Evolutionary conservation across 2,113 vertebrate genomes (phyloP).

Genomic region (Anguilla japonica): DNA sequence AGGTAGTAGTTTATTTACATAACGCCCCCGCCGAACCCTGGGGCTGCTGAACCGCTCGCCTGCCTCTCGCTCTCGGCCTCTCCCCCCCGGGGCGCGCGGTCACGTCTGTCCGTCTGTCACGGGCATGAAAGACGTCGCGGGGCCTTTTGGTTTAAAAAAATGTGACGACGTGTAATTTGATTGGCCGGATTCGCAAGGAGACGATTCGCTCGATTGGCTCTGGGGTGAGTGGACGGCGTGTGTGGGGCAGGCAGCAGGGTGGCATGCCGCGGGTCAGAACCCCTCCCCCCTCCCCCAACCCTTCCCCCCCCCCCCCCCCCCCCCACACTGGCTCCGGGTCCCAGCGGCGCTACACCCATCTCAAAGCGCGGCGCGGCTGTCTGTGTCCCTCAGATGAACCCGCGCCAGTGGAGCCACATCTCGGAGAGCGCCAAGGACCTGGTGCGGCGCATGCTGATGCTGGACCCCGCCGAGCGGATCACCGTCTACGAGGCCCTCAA

Average conservation of each 20-base stretch:
- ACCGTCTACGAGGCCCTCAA: slow-evolving; percentile 98
- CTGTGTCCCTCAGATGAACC: slow-evolving; percentile 85
- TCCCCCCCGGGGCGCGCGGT: background rate
- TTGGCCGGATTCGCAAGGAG: no score
- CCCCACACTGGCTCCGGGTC: no score
- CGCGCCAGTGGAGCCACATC: slow-evolving; percentile 96
- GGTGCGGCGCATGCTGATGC: slow-evolving; percentile 97
- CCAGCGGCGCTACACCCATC: background rate
- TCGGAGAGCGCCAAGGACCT: slow-evolving; percentile 99
- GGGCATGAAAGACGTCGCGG: no score
- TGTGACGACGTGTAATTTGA: no score
- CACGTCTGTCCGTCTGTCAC: background rate
- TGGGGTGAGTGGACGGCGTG: background rate
- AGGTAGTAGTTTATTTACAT: slow-evolving; percentile 72
- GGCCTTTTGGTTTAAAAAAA: no score
- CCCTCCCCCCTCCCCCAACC: background rate
- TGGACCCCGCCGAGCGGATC: slow-evolving; percentile 98
- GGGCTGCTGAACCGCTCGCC: background rate
- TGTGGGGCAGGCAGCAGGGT: background rate
- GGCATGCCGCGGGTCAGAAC: background rate
- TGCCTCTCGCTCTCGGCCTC: background rate
- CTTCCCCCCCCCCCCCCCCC: no score
- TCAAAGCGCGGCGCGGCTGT: background rate
- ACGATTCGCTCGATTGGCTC: background rate
- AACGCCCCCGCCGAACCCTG: background rate